Conservation (phyloP, 2,888 invertebrate species). For the Disparrhopalites patrizii region DNA sequence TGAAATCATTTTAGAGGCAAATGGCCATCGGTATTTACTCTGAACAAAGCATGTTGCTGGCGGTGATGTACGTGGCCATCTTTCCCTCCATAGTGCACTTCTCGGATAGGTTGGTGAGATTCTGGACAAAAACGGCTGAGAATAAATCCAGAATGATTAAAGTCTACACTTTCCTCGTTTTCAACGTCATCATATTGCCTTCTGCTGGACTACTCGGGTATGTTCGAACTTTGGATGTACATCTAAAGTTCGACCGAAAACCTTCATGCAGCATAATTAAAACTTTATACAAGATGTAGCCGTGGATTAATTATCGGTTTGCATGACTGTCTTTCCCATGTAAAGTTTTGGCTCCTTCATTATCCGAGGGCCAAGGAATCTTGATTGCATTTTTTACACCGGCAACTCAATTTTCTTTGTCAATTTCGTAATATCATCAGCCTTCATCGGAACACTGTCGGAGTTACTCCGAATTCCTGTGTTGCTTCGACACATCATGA, state of each 20-base stretch:
- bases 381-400: conserved; percentile 90
- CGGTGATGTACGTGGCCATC: conserved; percentile 84
- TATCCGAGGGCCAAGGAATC: conserved; percentile 50
- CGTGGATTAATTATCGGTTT: background rate
- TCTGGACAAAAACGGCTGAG: conserved; percentile 89
- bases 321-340: background rate
- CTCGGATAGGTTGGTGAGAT: conserved; percentile 84
- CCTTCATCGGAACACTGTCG: conserved; percentile 83
- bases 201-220: conserved; percentile 78
- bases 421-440: conserved; percentile 91
- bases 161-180: conserved; percentile 78
- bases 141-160: conserved; percentile 92
- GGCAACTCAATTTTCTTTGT: conserved; percentile 97
- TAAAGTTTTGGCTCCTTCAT: conserved; percentile 17
- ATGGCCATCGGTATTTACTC: conserved; percentile 61
- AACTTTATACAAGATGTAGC: too few species aligned
- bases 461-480: conserved; percentile 90
- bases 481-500: conserved; percentile 79
- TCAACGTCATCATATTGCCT: conserved; percentile 92
- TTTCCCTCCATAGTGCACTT: conserved; percentile 85
- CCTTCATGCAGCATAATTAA: too few species aligned
- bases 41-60: conserved; percentile 80
- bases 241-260: too few species aligned
- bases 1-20: background rate
- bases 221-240: conserved; percentile 19